These are phyloP conservation scores for Hypena proboscidalis DNA, from an alignment of 2,888 invertebrate species.

Conservation along the genomic window DNA sequence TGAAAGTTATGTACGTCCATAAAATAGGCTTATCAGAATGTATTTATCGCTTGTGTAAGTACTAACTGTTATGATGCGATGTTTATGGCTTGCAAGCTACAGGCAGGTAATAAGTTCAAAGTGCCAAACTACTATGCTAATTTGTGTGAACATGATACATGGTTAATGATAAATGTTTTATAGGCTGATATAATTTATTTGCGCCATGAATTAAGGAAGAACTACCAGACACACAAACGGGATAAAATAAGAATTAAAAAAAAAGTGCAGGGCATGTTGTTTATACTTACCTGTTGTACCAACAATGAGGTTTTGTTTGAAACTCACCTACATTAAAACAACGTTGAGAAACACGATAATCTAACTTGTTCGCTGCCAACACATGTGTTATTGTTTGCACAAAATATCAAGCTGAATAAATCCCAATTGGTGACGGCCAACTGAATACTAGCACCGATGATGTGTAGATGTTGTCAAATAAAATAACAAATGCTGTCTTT, in stretches of 20 bases:
- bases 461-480: slow-evolving; percentile 13
- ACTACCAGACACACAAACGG: not conserved
- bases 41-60: slow-evolving; percentile 29
- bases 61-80: slow-evolving; percentile 17
- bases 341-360: slow-evolving; percentile 17
- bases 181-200: no score
- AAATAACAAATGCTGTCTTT: no score
- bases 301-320: slow-evolving; percentile 7
- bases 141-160: no score
- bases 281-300: slow-evolving; percentile 22
- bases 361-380: slow-evolving; percentile 61
- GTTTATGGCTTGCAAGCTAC: slow-evolving; percentile 18
- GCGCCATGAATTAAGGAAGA: no score
- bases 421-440: slow-evolving; percentile 10
- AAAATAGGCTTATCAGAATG: slow-evolving; percentile 39
- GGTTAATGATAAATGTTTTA: no score
- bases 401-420: slow-evolving; percentile 40
- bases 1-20: slow-evolving; percentile 27
- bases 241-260: not conserved
- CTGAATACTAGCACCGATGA: slow-evolving; percentile 7
- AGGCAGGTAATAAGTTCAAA: slow-evolving; percentile 13
- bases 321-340: slow-evolving; percentile 66
- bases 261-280: slow-evolving; percentile 1
- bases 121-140: no score
- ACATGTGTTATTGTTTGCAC: slow-evolving; percentile 63